Evolutionary conservation across 1,140 invertebrate genomes (phyloP).

Genomic region (Bombus affinis): DNA sequence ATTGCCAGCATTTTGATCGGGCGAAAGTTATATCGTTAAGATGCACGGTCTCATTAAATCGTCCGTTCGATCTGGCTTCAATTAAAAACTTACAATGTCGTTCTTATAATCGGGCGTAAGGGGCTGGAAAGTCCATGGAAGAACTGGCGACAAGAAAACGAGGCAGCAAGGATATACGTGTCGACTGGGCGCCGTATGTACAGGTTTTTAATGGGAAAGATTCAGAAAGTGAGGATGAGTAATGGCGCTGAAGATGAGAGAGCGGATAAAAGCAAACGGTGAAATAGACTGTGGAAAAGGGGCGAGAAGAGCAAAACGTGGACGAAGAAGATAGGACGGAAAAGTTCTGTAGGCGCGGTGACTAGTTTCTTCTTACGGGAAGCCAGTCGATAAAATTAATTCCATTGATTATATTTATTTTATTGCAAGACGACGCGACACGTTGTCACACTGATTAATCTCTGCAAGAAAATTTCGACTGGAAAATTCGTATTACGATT

Average conservation of each 20-base stretch:
- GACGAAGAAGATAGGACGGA: background rate
- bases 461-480: background rate
- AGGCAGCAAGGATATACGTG: background rate
- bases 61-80: background rate
- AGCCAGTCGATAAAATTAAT: constrained; percentile 13
- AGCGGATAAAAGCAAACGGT: constrained; percentile 13
- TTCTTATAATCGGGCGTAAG: background rate
- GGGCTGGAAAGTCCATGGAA: background rate
- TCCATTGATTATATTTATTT: background rate
- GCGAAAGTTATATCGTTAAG: background rate
- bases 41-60: background rate
- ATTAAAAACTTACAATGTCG: constrained; percentile 23
- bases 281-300: background rate
- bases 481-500: background rate
- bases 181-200: background rate
- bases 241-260: constrained; percentile 10
- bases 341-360: background rate
- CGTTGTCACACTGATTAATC: background rate
- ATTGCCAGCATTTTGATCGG: background rate
- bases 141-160: too few relatives aligned
- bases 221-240: constrained; percentile 28
- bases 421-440: background rate
- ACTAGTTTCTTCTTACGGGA: background rate
- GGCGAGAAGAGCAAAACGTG: background rate
- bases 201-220: constrained; percentile 27